Base-by-base conservation (phyloP, 1,140 invertebrate genomes). In the Trichogramma pretiosum region DNA sequence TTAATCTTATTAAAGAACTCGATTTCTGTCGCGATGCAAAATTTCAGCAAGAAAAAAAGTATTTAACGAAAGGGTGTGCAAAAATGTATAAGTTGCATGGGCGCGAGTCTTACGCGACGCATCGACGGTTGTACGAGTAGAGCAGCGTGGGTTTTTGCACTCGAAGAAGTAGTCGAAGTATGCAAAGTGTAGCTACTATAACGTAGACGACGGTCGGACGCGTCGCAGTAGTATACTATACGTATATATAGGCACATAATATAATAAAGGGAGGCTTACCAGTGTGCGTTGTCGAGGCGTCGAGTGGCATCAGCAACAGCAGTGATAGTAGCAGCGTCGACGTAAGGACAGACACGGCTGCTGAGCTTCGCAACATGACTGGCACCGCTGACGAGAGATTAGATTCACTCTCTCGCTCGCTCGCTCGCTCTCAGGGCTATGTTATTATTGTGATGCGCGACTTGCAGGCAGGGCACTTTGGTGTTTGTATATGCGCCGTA, bases 281-380 rank as follows among this genome's bases (percentile, higher is more conserved):
- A 43, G 40, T n/a, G 11, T 26, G 4, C 10, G n/a, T 2, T 3
- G 3, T 28, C 24, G 24, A 28, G 24, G 30, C 1, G 10, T 26
- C 21, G 16, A 24, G 5, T 1, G 21, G n/a, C 10, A n/a, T 9
- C 1, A 24, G 19, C 14, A 48, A 14, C 26, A 43, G 11, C 30
- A 50, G 13, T 23, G 35, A 13, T 22, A 46, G 19, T 13, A 32
- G 1, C 22, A 32, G 30, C 14, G 36, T 19, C 28, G n/a, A 22
- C 18, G 36, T 16, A 19, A 46, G 21, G 16, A 50, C 42, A 35
- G 48, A n/a, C 23, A 13, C 13, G 16, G n/a, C n/a, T n/a, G n/a
- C n/a, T n/a, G 42, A 46, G 13, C 35, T 41, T 17, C 17, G 36
- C 16, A 42, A 35, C 48, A 50, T 50, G 48, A 41, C 48, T 41